phyloP scores from a whole-genome alignment of 1,140 invertebrate genomes.

The Bombus polaris region DNA sequence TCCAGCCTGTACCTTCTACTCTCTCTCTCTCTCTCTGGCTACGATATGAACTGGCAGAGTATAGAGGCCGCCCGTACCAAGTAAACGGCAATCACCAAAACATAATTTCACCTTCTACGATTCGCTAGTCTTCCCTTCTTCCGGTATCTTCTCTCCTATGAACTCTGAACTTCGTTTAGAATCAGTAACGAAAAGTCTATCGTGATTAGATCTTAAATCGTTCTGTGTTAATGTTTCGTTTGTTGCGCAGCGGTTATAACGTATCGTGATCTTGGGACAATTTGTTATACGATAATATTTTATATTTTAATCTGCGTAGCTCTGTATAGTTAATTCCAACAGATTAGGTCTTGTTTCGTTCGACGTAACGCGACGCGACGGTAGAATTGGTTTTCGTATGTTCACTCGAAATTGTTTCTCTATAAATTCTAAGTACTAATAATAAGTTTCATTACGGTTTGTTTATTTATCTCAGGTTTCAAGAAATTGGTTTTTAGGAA shows the following conservation, averaged over 20 bases:
- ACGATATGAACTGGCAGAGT: slow-evolving; percentile 55
- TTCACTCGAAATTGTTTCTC: too few relatives aligned
- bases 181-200: not conserved
- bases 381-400: too few relatives aligned
- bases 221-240: not conserved
- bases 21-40: not conserved
- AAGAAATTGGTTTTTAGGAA: not conserved
- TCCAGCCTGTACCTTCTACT: slow-evolving; percentile 29
- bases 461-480: too few relatives aligned
- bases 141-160: slow-evolving; percentile 28
- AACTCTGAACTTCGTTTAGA: slow-evolving; percentile 15
- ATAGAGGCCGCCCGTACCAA: slow-evolving; percentile 51
- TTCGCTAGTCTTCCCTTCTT: slow-evolving; percentile 48
- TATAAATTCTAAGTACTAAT: too few relatives aligned
- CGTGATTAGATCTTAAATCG: slow-evolving; percentile 9
- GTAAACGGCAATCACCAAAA: slow-evolving; percentile 69
- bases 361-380: not conserved
- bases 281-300: not conserved
- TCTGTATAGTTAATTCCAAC: not conserved
- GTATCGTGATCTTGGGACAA: not conserved
- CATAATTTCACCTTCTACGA: slow-evolving; percentile 67
- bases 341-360: not conserved
- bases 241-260: not conserved
- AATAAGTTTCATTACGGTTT: too few relatives aligned
- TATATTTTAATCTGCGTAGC: not conserved